Percentiles rank a stretch among this genome's conserved stretches.
These are phyloP conservation scores for Phataginus tetradactyla DNA, from an alignment of 2,797 vertebrate species.

Conservation along the genomic window DNA sequence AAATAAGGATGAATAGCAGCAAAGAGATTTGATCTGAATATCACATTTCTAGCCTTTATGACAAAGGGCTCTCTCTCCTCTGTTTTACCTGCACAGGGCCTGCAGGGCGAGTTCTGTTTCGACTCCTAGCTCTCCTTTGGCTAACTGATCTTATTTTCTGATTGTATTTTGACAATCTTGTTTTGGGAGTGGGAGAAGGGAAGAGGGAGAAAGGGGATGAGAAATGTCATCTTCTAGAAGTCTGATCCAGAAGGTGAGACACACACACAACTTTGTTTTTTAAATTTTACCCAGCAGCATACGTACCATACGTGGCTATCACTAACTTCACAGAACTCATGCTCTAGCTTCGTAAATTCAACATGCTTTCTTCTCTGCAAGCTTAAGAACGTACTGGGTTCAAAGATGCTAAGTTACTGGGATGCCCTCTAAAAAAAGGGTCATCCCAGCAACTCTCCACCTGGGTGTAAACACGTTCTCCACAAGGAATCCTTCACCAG, in stretches of 20 bases:
- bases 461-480: not conserved
- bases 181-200: not conserved
- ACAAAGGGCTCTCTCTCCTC: not conserved
- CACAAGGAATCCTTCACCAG: not conserved
- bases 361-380: not conserved
- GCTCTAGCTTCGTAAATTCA: not conserved
- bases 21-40: not conserved
- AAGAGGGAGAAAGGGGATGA: not conserved
- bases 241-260: not conserved
- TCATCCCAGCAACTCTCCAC: not conserved
- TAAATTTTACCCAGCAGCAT: not conserved
- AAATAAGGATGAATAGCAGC: not conserved
- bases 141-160: not conserved
- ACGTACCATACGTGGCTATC: accelerated
- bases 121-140: not conserved
- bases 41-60: not conserved
- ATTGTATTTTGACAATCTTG: not conserved
- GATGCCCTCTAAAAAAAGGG: not conserved
- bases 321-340: not conserved
- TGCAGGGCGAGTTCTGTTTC: not conserved
- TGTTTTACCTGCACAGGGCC: not conserved
- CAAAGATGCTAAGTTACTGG: not conserved
- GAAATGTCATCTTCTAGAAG: not conserved
- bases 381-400: not conserved
- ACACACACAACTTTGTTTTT: not conserved